Base-by-base conservation (phyloP, 2,888 invertebrate species). In the Conops quadrifasciatus region DNA sequence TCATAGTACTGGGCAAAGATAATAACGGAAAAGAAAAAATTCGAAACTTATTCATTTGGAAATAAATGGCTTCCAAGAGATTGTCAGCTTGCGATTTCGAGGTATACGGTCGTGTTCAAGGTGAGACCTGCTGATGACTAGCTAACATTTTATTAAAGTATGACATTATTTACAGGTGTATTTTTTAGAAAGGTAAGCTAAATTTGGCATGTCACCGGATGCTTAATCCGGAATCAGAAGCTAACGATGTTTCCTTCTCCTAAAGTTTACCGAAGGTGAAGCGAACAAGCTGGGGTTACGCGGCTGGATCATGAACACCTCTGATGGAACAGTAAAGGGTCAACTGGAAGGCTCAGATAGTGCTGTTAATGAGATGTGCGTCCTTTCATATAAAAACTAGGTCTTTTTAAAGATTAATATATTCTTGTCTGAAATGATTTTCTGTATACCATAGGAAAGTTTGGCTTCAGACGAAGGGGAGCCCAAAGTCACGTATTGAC, bases 401-500 rank as follows among this genome's bases (percentile, higher is more conserved):
- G n/a, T n/a, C n/a, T n/a, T n/a, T n/a, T n/a, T n/a, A n/a, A n/a
- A n/a, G n/a, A n/a, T 36, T 4, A 4, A 9, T 36, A 36, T 36
- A 4, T 4, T 36, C 9, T 36, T 9, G 9, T 7, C 9, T 9
- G 9, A 36, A 36, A 36, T 36, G 9, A 36, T 36, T 19, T 56
- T 66, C 11, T 13, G 30, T 11, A 30, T 56, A 13, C 19, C 79
- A 30, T 72, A 85, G 83, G 83, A 82, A 81, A 71, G 43, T 78
- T 30, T 85, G 83, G 84, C 73, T 94, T 66, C 87, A 89, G 78
- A 87, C 85, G n/a, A 90, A 87, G 13, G 94, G 94, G 65, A 94
- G 94, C 83, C 93, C 94, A 0, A 87, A 88, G 77, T 93, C 93
- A 24, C 87, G 85, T 75, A 93, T 94, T 77, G 91, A 92, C 0